phyloP scores from a whole-genome alignment of 2,888 invertebrate genomes.

The Loripinus fragilis region DNA sequence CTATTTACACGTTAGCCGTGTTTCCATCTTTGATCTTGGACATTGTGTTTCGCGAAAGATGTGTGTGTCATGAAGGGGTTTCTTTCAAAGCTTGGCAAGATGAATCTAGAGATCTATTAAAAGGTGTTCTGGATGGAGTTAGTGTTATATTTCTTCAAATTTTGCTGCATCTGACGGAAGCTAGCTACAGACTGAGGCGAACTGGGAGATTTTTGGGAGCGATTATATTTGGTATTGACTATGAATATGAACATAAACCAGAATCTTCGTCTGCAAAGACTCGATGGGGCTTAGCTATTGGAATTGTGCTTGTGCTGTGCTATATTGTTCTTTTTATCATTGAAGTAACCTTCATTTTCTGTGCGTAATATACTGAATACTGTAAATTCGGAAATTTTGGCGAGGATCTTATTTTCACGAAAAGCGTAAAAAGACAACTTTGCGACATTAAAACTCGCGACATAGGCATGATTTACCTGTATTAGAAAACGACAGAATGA shows the following conservation, averaged over 20 bases:
- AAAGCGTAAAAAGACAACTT: too few species aligned
- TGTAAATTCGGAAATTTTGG: too few species aligned
- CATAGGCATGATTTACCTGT: too few species aligned
- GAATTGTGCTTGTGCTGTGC: neutral
- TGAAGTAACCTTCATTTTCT: slow-evolving; percentile 22
- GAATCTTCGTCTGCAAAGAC: neutral
- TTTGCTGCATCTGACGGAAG: slow-evolving; percentile 19
- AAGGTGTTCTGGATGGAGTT: slow-evolving; percentile 18
- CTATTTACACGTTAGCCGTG: slow-evolving; percentile 26
- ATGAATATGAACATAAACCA: neutral
- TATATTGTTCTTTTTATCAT: slow-evolving; percentile 19
- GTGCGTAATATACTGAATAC: neutral
- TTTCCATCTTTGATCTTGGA: slow-evolving; percentile 35
- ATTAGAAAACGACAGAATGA: too few species aligned
- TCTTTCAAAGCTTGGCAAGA: slow-evolving; percentile 13
- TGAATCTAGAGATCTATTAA: slow-evolving; percentile 23
- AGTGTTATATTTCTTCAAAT: slow-evolving; percentile 33
- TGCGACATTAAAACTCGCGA: too few species aligned
- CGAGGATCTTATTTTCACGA: too few species aligned
- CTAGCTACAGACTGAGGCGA: neutral
- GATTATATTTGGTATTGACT: neutral
- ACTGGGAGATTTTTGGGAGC: neutral
- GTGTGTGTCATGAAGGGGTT: slow-evolving; percentile 27
- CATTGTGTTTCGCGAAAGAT: slow-evolving; percentile 24
- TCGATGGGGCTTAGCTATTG: neutral